These are phyloP conservation scores for Papilio machaon DNA, from an alignment of 1,140 invertebrate genomes.

Conservation along the genomic window DNA sequence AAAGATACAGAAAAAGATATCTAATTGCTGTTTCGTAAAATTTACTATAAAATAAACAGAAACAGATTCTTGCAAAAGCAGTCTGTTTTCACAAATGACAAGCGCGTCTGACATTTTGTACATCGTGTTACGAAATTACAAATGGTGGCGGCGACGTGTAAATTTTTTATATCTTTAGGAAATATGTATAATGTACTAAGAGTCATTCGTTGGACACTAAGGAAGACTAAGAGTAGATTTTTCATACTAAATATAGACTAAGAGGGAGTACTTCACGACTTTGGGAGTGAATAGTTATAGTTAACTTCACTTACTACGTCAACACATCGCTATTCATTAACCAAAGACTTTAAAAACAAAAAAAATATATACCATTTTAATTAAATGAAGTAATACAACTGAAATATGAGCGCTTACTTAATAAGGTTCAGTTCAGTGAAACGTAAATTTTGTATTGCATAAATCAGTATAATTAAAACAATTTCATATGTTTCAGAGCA, in stretches of 20 bases:
- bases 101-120: slow-evolving; percentile 14
- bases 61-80: slow-evolving; percentile 35
- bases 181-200: neutral
- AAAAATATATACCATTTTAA: no score
- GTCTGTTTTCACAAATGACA: slow-evolving; percentile 28
- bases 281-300: neutral
- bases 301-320: no score
- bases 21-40: slow-evolving; percentile 16
- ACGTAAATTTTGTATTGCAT: neutral
- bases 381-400: neutral
- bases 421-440: neutral
- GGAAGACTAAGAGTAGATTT: neutral
- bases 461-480: slow-evolving; percentile 6
- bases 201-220: neutral
- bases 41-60: neutral
- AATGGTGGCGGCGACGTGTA: neutral
- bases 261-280: neutral
- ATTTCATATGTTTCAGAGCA: slow-evolving; percentile 15
- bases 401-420: neutral
- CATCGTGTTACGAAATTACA: slow-evolving; percentile 14
- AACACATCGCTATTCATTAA: no score
- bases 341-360: neutral
- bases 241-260: neutral
- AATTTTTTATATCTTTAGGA: neutral
- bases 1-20: neutral